Conservation (phyloP, 2,888 invertebrate genomes). For the Platypus cylindrus region DNA sequence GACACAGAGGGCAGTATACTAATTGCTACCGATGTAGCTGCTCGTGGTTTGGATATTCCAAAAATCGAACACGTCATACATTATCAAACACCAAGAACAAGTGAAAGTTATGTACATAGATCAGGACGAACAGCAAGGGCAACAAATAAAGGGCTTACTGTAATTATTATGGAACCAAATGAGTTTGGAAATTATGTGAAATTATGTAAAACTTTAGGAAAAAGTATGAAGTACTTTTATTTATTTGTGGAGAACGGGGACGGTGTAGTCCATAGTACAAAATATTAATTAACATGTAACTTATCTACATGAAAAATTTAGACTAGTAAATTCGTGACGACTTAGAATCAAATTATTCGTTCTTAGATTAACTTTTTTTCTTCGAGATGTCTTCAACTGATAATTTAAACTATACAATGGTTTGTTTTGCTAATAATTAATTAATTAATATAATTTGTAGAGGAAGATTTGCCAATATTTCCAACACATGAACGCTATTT, state of each 20-base stretch:
- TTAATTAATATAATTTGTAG: constrained; percentile 45
- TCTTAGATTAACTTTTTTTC: too few relatives aligned
- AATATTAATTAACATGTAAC: too few relatives aligned
- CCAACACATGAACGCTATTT: constrained; percentile 57
- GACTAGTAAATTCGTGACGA: too few relatives aligned
- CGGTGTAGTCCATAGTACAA: too few relatives aligned
- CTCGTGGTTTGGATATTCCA: constrained; percentile 91
- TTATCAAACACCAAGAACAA: constrained; percentile 88
- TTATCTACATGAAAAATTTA: too few relatives aligned
- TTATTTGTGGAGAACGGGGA: background rate
- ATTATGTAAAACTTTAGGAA: constrained; percentile 71
- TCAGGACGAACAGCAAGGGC: constrained; percentile 95
- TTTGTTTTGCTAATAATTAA: too few relatives aligned
- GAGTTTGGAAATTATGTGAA: constrained; percentile 70
- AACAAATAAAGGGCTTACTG: constrained; percentile 74
- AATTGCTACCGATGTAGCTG: constrained; percentile 94
- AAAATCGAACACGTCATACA: constrained; percentile 90
- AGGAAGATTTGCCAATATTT: constrained; percentile 70
- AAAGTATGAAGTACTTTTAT: constrained; percentile 45
- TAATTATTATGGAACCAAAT: constrained; percentile 80
- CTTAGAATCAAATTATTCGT: too few relatives aligned
- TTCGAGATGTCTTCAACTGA: too few relatives aligned
- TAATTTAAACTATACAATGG: too few relatives aligned
- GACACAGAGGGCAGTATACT: constrained; percentile 60
- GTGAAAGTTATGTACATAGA: constrained; percentile 93